These are phyloP conservation scores for Samia ricini DNA, from an alignment of 1,140 invertebrate genomes.

Conservation along the genomic window DNA sequence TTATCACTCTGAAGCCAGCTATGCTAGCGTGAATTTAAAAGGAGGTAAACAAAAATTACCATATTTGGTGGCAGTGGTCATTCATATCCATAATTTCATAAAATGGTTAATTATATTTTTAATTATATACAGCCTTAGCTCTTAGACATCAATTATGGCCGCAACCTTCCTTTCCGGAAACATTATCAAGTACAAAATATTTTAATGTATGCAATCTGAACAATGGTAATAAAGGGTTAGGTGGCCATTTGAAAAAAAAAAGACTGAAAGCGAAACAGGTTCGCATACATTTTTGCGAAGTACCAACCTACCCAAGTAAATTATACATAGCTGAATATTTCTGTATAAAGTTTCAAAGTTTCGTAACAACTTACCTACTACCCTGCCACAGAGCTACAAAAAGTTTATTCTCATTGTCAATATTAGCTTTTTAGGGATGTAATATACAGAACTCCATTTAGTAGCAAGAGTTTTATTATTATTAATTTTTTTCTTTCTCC, in stretches of 20 bases:
- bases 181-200: constrained; percentile 5
- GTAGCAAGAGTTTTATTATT: no score
- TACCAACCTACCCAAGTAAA: background rate
- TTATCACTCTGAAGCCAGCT: no score
- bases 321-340: background rate
- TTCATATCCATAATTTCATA: no score
- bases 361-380: background rate
- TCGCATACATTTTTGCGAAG: background rate
- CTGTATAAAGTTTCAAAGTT: background rate
- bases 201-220: constrained; percentile 3
- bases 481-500: no score
- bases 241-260: constrained; percentile 1
- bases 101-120: no score
- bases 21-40: no score
- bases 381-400: background rate
- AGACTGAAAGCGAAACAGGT: background rate
- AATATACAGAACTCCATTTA: background rate
- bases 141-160: no score
- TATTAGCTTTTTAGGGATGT: background rate
- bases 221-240: background rate
- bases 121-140: no score
- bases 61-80: no score
- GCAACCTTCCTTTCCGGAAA: background rate
- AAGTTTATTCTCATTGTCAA: background rate
- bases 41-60: no score